phyloP scores from a whole-genome alignment of 2,113 vertebrate genomes.

The Leptodactylus fuscus region DNA sequence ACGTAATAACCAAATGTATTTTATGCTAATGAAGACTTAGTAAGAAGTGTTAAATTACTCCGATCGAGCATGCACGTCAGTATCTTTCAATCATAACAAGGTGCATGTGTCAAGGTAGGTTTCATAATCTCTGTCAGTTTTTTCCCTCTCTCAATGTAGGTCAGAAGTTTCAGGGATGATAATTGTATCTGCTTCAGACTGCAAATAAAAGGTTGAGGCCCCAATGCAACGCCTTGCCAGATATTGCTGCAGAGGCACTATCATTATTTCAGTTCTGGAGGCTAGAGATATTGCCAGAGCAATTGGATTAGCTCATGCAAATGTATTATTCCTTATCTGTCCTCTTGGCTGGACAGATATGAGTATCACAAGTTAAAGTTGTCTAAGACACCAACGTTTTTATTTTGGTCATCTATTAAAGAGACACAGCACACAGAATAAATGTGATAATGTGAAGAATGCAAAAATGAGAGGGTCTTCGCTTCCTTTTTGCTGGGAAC shows the following conservation, averaged over 20 bases:
- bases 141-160: neutral
- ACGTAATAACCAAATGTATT: neutral
- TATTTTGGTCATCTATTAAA: too few relatives aligned
- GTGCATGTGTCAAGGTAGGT: neutral
- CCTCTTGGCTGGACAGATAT: too few relatives aligned
- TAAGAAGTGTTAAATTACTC: neutral
- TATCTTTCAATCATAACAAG: neutral
- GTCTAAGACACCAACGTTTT: too few relatives aligned
- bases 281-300: neutral
- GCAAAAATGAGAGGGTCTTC: too few relatives aligned
- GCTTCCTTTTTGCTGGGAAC: too few relatives aligned
- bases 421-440: too few relatives aligned
- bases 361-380: too few relatives aligned
- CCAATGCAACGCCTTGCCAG: neutral
- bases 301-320: too few relatives aligned
- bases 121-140: neutral
- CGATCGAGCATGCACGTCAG: neutral
- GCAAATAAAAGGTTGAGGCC: neutral
- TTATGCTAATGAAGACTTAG: neutral
- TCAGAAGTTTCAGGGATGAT: neutral
- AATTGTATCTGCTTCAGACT: neutral
- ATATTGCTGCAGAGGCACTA: neutral
- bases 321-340: too few relatives aligned
- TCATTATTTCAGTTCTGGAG: neutral
- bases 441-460: too few relatives aligned